A percentile compares a stretch with the other conserved stretches of the same genome.
Conservation (phyloP, 2,888 invertebrate genomes). For the Pristionchus entomophagus region DNA sequence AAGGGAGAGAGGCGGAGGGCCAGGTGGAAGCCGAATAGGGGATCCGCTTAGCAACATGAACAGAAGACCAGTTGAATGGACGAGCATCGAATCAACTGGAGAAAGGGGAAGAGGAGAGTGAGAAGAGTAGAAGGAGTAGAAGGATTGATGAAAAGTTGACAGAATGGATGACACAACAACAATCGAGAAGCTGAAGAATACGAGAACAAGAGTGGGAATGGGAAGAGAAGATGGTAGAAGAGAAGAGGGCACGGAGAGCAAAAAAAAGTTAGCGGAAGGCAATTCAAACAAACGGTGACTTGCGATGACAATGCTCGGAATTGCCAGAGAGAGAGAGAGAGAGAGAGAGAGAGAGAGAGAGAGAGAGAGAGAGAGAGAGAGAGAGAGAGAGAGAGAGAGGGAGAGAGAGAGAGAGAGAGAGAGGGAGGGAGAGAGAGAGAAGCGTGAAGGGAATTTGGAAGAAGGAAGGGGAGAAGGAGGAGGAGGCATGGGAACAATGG, state of each 20-base stretch:
- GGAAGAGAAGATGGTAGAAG: background rate
- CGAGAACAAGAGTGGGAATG: background rate
- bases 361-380: too few species aligned
- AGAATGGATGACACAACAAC: background rate
- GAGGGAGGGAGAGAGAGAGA: background rate
- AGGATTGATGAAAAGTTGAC: constrained; percentile 36
- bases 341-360: too few species aligned
- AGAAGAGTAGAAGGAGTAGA: too few species aligned
- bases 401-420: background rate
- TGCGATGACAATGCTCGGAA: background rate
- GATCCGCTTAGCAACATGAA: constrained; percentile 24
- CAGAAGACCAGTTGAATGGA: background rate
- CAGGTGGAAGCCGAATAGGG: background rate
- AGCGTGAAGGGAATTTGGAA: background rate
- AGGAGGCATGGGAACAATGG: too few species aligned
- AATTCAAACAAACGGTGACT: constrained; percentile 35
- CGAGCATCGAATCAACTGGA: background rate
- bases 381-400: background rate
- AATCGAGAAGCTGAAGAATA: background rate
- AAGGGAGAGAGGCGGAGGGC: constrained; percentile 2
- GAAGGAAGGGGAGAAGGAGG: too few species aligned
- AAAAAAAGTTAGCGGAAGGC: constrained; percentile 22
- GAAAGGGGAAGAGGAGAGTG: background rate
- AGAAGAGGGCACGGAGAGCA: constrained; percentile 7
- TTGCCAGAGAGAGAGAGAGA: background rate